Evolutionary conservation across 1,140 invertebrate species (phyloP).

Genomic region (Diorhabda elongata): DNA sequence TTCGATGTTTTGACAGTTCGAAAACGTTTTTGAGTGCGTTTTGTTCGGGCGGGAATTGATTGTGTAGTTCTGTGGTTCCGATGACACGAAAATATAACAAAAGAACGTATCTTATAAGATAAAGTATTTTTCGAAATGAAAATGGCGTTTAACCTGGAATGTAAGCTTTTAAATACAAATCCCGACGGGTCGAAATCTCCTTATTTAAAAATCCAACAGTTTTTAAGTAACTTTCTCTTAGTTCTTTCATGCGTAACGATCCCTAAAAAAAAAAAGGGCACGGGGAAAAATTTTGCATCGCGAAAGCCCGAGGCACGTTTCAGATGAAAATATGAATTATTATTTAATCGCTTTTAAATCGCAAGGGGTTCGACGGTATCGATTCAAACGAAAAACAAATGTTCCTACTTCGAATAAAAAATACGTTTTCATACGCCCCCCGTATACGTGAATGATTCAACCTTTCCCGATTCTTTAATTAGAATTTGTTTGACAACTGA

Average conservation of each 20-base stretch:
- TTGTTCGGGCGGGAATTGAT: no score
- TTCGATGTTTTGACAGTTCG: no score
- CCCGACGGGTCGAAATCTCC: slow-evolving; percentile 20
- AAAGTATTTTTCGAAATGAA: not conserved
- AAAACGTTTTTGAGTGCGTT: no score
- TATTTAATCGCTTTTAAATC: slow-evolving; percentile 10
- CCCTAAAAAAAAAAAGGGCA: slow-evolving; percentile 10
- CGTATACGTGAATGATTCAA: no score
- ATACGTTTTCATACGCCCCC: no score
- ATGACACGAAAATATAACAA: no score
- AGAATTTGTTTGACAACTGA: no score
- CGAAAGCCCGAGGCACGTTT: not conserved
- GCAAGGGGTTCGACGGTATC: not conserved
- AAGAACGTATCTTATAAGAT: not conserved
- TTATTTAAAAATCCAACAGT: slow-evolving; percentile 23
- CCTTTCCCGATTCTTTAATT: no score
- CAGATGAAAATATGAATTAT: slow-evolving; percentile 13
- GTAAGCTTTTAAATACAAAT: slow-evolving; percentile 21
- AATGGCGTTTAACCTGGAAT: slow-evolving; percentile 6
- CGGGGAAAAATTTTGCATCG: slow-evolving; percentile 2
- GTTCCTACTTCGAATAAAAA: no score
- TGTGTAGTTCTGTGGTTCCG: no score
- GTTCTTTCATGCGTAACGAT: slow-evolving; percentile 16
- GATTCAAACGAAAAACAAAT: not conserved
- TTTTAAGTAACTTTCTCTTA: slow-evolving; percentile 21